Evolutionary conservation across 2,113 vertebrate genomes (phyloP).

Genomic region (Asarcornis scutulata): DNA sequence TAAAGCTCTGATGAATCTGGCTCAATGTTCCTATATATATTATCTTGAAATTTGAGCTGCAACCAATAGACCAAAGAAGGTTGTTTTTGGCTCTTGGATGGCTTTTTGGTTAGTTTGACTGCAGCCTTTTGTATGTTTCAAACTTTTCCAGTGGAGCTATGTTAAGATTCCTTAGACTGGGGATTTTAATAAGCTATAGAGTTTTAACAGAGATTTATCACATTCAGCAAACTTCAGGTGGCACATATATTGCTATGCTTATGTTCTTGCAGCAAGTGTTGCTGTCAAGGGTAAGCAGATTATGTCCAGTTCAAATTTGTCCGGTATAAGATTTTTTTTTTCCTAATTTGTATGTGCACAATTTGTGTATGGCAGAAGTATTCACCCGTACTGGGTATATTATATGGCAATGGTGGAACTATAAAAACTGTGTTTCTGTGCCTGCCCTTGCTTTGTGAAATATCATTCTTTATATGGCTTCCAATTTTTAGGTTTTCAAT

Average conservation of each 20-base stretch:
- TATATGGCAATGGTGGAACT: background rate
- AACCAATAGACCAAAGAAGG: background rate
- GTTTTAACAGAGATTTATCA: background rate
- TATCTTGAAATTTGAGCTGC: background rate
- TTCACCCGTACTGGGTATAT: background rate
- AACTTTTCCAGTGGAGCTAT: background rate
- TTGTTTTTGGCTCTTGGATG: background rate
- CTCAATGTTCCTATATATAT: conserved; percentile 15
- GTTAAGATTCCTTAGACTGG: background rate
- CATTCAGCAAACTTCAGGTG: background rate
- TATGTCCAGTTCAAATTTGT: background rate
- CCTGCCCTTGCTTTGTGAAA: background rate
- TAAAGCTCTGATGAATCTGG: conserved; percentile 68
- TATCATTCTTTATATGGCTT: background rate
- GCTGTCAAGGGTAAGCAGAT: background rate
- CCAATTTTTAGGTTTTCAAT: background rate
- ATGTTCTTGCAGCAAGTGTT: fast-evolving
- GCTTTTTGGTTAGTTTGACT: background rate
- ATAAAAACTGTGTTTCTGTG: background rate
- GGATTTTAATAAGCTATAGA: background rate
- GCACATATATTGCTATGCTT: background rate
- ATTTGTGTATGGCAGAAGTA: background rate
- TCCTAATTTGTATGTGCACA: background rate
- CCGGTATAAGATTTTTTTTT: background rate
- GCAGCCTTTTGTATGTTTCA: background rate